Base-by-base conservation (phyloP, 2,113 vertebrate genomes). In the Nibea coibor region DNA sequence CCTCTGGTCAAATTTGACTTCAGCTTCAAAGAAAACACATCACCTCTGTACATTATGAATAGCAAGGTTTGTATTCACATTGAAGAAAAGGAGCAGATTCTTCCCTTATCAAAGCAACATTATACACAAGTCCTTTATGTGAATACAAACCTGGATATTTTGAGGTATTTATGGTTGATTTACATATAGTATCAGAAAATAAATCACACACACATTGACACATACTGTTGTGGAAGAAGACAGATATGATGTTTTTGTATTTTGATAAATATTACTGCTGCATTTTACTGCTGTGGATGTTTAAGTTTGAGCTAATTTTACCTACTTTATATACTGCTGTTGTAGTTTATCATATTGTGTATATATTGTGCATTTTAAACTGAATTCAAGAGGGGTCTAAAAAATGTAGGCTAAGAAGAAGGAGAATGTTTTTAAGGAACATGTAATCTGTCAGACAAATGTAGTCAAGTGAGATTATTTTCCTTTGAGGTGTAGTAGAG, bases 1-100 rank as follows among this genome's bases (percentile, higher is more conserved):
- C 78, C 48, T 47, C 39, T 81, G 83, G 83, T 72, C 20, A 39
- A 14, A 57, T 12, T 10, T 80, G 17, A 17, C 16, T 10, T 5
- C 15, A 8, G 10, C 42, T 22, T 70, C n/a, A 53, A 45, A 9
- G 4, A 28, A 48, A 59, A 35, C 10, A 43, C 47, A 59, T 28
- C 10, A 54, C 39, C 19, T 62, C 11, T 2, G 5, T 14, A 14
- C 8, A 39, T 31, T 9, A 20, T 26, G 4, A 20, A 70, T 14
- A 45, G 57, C 10, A 26, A 35, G 4, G 20, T 51, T 45, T 1
- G 20, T 19, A 11, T 53, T 39, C 17, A 39, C 20, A 39, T 10
- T 31, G 20, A 2, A 4, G 11, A 6, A 7, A n/a, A 22, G 6
- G 12, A 69, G 20, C 6, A 39, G 48, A 70, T 24, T 22, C 12